These are phyloP conservation scores for Sebastiscus albofasciatus DNA, from an alignment of 2,797 vertebrate genomes.

Conservation along the genomic window DNA sequence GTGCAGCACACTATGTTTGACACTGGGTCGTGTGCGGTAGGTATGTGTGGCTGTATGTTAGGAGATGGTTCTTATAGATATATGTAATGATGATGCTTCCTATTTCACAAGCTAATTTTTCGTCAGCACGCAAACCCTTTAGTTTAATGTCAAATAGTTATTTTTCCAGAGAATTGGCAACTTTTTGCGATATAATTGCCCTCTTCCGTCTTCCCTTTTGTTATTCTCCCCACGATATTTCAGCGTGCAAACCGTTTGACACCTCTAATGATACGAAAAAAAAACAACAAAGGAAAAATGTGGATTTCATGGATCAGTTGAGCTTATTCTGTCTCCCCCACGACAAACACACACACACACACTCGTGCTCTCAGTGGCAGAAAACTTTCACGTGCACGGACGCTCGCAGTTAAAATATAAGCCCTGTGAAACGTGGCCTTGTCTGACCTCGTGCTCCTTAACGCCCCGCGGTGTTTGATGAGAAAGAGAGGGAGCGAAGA, in stretches of 20 bases:
- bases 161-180: slow-evolving; percentile 44
- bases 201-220: slow-evolving; percentile 47
- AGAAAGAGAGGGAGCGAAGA: slow-evolving; percentile 44
- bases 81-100: neutral
- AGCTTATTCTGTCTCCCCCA: slow-evolving; percentile 57
- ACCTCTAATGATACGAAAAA: slow-evolving; percentile 58
- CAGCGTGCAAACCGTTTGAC: slow-evolving; percentile 50
- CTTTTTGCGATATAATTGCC: slow-evolving; percentile 52
- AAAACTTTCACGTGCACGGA: slow-evolving; percentile 40
- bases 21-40: neutral
- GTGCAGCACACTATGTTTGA: neutral
- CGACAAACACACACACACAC: slow-evolving; percentile 22
- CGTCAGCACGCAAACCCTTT: slow-evolving; percentile 11
- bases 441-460: slow-evolving; percentile 66
- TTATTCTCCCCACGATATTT: slow-evolving; percentile 56
- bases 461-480: slow-evolving; percentile 61
- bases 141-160: slow-evolving; percentile 41
- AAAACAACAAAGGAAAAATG: slow-evolving; percentile 62
- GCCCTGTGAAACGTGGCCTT: slow-evolving; percentile 51
- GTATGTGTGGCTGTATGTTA: neutral
- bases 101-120: slow-evolving; percentile 12
- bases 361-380: slow-evolving; percentile 20
- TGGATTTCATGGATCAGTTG: slow-evolving; percentile 68
- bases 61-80: neutral
- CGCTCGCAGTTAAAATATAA: slow-evolving; percentile 46